Base-by-base conservation (phyloP, 2,113 vertebrate genomes). In the Lepisosteus osseus region DNA sequence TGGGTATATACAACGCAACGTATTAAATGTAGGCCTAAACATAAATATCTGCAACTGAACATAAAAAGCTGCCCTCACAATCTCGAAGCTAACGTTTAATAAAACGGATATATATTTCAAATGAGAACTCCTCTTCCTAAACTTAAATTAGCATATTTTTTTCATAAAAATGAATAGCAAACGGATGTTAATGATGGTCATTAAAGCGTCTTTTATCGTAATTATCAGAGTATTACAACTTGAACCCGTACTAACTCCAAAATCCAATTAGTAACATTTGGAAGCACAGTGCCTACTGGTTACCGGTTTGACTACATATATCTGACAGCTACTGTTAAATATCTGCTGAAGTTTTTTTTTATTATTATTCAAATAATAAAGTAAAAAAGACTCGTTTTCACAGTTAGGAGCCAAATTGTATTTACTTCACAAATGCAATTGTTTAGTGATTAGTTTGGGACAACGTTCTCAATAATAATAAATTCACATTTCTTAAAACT, bases 221-320 rank as follows among this genome's bases (percentile, higher is more conserved):
- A 75, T 70, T 70, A 70, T 66, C n/a, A 69, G 41, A 65, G 68
- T 55, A 66, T 75, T 70, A 70, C 54, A 70, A 61, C 63, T 56
- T 68, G 54, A 74, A 69, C 45, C 66, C 72, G 67, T 43, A 43
- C 59, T 69, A 64, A 69, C 67, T 69, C 68, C 59, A 65, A 71
- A 71, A 65, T 44, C 51, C 68, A 75, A 65, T 69, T 70, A 70
- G 73, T 42, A 69, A 15, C n/a, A 43, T 59, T 44, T 70, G 41
- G 40, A 43, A 11, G 54, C 54, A 41, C 15, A 56, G 11, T 54
- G 29, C 66, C 54, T 17, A 68, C 17, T 54, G 66, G 66, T 68
- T 51, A 40, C 11, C 17, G 54, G 29, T 40, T 51, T 5, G 47
- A 9, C 1, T 51, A 9, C 47, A 51, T 9, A 51, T 9, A 29